A percentile compares a stretch with the other conserved stretches of the same genome.
These are phyloP conservation scores for Ditula angustiorana DNA, from an alignment of 2,888 invertebrate species.

Conservation along the genomic window DNA sequence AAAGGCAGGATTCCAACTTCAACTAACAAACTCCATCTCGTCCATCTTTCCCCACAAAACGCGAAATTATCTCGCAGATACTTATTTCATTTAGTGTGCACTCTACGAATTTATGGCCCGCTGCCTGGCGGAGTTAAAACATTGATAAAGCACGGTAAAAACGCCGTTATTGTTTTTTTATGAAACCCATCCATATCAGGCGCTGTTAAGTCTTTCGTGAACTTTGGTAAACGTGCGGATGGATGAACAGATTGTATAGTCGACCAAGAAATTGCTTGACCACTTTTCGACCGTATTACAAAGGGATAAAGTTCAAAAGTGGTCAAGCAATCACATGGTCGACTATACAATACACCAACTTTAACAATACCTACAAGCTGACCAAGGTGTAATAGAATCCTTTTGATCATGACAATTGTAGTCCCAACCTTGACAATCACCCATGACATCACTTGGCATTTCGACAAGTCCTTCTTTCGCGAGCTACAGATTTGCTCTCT, in stretches of 20 bases:
- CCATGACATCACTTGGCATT: too few relatives aligned
- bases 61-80: not conserved
- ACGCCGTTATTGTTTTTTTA: not conserved
- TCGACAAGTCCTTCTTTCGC: too few relatives aligned
- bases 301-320: too few relatives aligned
- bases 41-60: not conserved
- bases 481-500: too few relatives aligned
- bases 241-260: not conserved
- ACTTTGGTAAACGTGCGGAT: not conserved
- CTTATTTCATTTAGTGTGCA: conserved; percentile 15
- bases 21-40: not conserved
- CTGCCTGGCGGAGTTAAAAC: not conserved
- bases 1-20: not conserved
- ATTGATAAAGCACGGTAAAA: conserved; percentile 19
- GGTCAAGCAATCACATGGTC: too few relatives aligned
- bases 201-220: not conserved
- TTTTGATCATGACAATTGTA: too few relatives aligned
- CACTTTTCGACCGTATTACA: too few relatives aligned
- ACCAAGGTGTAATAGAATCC: too few relatives aligned
- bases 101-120: conserved; percentile 4
- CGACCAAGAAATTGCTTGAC: too few relatives aligned
- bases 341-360: too few relatives aligned
- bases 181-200: not conserved
- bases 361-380: too few relatives aligned
- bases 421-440: too few relatives aligned